Conservation (phyloP, 2,888 invertebrate genomes). For the Oxyteleia sp. region DNA sequence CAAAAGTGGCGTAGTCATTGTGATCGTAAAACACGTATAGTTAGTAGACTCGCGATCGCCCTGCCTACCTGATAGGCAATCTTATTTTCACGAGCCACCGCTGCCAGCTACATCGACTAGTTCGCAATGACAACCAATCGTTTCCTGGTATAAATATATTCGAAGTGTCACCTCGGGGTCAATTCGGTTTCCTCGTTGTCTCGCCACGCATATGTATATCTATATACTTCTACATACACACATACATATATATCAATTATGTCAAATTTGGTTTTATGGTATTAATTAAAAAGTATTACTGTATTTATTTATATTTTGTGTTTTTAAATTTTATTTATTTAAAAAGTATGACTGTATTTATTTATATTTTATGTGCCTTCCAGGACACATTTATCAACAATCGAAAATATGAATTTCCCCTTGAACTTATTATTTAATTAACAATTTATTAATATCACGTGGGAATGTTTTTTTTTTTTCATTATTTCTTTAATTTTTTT, state of each 20-base stretch:
- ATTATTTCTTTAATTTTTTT: no score
- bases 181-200: constrained; percentile 81
- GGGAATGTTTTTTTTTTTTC: no score
- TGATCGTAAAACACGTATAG: constrained; percentile 30
- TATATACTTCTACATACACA: constrained; percentile 7
- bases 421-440: no score
- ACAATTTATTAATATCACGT: no score
- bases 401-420: no score
- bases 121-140: constrained; percentile 79
- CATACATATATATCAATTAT: not conserved
- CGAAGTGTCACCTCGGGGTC: constrained; percentile 83
- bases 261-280: no score
- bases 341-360: no score
- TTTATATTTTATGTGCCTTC: no score
- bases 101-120: constrained; percentile 73
- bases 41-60: constrained; percentile 20
- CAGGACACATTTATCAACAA: no score
- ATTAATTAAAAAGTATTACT: no score
- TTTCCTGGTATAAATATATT: constrained; percentile 85
- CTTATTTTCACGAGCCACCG: constrained; percentile 71
- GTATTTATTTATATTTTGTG: no score
- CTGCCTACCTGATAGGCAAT: constrained; percentile 45
- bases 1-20: constrained; percentile 74
- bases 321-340: no score
- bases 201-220: constrained; percentile 67